phyloP scores from a whole-genome alignment of 1,140 invertebrate species.

The Diorhabda elongata region DNA sequence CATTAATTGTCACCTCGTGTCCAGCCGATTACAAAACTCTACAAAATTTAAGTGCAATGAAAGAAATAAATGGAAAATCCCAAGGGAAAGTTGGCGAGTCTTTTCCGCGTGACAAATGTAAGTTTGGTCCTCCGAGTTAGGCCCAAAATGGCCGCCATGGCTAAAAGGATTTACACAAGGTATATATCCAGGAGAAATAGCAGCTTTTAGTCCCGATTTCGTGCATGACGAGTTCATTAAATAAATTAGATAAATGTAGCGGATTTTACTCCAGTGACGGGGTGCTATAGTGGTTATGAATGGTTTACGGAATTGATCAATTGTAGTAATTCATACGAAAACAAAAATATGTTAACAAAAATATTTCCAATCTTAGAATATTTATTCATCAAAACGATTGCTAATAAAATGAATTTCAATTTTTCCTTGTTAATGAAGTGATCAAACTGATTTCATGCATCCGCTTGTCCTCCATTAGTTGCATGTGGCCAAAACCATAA shows the following conservation, averaged over 20 bases:
- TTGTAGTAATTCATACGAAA: too few relatives aligned
- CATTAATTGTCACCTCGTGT: background rate
- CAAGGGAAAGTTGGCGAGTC: background rate
- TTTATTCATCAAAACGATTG: too few relatives aligned
- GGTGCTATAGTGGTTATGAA: too few relatives aligned
- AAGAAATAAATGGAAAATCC: slow-evolving; percentile 2
- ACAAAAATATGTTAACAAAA: too few relatives aligned
- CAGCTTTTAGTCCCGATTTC: slow-evolving; percentile 31
- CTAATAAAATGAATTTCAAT: too few relatives aligned
- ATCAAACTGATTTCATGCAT: too few relatives aligned
- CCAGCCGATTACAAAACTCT: background rate
- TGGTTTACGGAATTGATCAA: too few relatives aligned
- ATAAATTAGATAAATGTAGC: slow-evolving; percentile 29
- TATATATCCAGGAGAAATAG: slow-evolving; percentile 25
- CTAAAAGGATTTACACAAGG: slow-evolving; percentile 33
- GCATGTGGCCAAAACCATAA: too few relatives aligned
- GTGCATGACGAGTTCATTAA: slow-evolving; percentile 40
- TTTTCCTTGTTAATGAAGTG: too few relatives aligned
- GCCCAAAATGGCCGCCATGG: slow-evolving; percentile 32
- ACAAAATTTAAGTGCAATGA: background rate
- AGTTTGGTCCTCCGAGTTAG: slow-evolving; percentile 25
- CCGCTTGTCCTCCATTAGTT: too few relatives aligned
- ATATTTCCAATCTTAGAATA: too few relatives aligned
- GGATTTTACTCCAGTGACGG: background rate
- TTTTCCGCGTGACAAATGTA: slow-evolving; percentile 34